A percentile compares a stretch with the other conserved stretches of the same genome.
These are phyloP conservation scores for Apeltes quadracus DNA, from an alignment of 2,113 vertebrate species.

Conservation along the genomic window DNA sequence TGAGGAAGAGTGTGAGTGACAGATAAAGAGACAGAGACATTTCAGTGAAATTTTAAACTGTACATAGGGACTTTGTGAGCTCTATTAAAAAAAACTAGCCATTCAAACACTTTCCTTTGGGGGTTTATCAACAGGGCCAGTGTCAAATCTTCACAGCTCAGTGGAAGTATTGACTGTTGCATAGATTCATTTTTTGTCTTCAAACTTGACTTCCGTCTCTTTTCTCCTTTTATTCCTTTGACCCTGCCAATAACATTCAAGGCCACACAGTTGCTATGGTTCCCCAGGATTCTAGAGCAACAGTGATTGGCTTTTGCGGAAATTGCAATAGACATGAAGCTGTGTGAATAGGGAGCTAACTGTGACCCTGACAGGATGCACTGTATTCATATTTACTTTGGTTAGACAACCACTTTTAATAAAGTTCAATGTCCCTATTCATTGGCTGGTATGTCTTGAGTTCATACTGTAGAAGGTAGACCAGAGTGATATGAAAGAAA, in stretches of 20 bases:
- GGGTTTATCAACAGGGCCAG: constrained; percentile 48
- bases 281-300: constrained; percentile 58
- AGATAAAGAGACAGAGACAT: neutral
- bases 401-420: constrained; percentile 60
- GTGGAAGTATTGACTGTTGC: constrained; percentile 46
- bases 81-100: constrained; percentile 1
- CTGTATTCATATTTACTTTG: constrained; percentile 74
- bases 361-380: constrained; percentile 70
- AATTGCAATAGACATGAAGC: constrained; percentile 49
- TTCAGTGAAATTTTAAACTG: constrained; percentile 20
- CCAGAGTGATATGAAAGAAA: constrained; percentile 1
- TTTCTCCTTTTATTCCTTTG: constrained; percentile 58
- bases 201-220: constrained; percentile 69
- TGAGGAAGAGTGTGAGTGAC: neutral
- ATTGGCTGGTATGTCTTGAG: constrained; percentile 34
- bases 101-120: constrained; percentile 14
- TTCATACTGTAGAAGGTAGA: constrained; percentile 30
- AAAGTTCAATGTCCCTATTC: constrained; percentile 56
- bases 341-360: constrained; percentile 66
- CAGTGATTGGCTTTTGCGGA: constrained; percentile 70
- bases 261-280: constrained; percentile 75
- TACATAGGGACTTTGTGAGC: constrained; percentile 20
- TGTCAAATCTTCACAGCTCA: constrained; percentile 48
- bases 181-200: constrained; percentile 39
- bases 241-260: constrained; percentile 70